Base-by-base conservation (phyloP, 2,888 invertebrate species). In the Zygaena filipendulae region DNA sequence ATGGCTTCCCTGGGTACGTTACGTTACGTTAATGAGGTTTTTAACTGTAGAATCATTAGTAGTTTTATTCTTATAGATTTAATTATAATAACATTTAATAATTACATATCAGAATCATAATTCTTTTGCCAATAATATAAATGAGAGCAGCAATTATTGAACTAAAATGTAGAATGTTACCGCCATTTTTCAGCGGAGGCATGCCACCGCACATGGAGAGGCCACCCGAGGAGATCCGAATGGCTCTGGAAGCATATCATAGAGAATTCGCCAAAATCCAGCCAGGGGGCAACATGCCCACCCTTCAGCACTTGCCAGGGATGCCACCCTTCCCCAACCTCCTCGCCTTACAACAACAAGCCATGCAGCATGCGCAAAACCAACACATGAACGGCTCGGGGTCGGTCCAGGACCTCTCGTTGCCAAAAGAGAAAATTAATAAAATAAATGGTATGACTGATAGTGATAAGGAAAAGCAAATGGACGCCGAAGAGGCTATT, bases 191-290 rank as follows among this genome's bases (percentile, higher is more conserved):
- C 75, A 91, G 91, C 56, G 84, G 87, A 45, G 84, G 86, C 29
- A 82, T 83, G 59, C 81, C 84, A 46, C 84, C 85, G 29, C 81
- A 84, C 47, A 83, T 80, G 70, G 79, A 79, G 47, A 55, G 80
- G 39, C 77, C 79, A 29, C 79, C 90, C n/a, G 95, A 95, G 47
- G 95, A 95, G 50, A 91, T 95, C 52, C 87, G 95, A 21, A 82
- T 95, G 81, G 93, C 94, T 7, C 71, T 95, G 23, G 94, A 95
- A 54, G 91, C 95, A 13, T 96, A 95, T 74, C 95, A 95, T 60
- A 87, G 96, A 39, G 97, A 97, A 69, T 83, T 97, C 39, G 90
- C 92, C 52, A 94, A 96, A 64, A 80, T 97, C 42, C 94, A 91
- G 56, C 86, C 85, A 6, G 83, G 83, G 3, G 82, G 82, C 45